Base-by-base conservation (phyloP, 1,140 invertebrate species). In the Megalonaias nervosa region DNA sequence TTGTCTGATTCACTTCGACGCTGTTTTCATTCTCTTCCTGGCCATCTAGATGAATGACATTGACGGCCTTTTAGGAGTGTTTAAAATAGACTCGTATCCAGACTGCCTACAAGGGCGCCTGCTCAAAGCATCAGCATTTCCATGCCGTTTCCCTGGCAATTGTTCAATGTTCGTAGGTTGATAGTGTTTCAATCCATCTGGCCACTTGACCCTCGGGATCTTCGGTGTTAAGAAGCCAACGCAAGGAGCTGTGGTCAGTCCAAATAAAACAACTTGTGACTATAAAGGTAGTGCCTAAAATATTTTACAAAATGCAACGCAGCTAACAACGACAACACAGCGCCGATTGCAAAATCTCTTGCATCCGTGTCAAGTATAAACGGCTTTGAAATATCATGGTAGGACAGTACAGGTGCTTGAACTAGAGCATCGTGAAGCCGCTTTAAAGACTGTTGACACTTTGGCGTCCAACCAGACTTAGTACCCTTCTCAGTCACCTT, bases 111-210 rank as follows among this genome's bases (percentile, higher is more conserved):
- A 74, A 3, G 69, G 72, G 1, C 57, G 16, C 26, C 85, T 61
- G 56, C 75, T 82, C 38, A 87, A 26, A 11, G 68, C 81, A 71
- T 88, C 87, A 5, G 83, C 87, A 77, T 86, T 86, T 17, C 26
- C 21, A 75, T 87, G 85, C 55, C 61, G 67, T 26, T 62, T 69
- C 0, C 86, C 81, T n/a, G 77, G 55, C 60, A 79, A 31, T 68
- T 88, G 78, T 48, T 74, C 38, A 57, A 88, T 82, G 4, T 84
- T 86, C 71, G 76, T 72, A 86, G 21, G 67, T 60, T 59, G 80
- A 31, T 31, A 31, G 26, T 31, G 26, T 31, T 31, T 31, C 26
- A 31, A 31, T 31, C 26, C 26, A 31, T 72, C n/a, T 85, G 62
- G 3, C 26, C 59, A 15, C 87, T 74, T 6, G 79, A 65, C 86